A percentile compares a stretch with the other conserved stretches of the same genome.
Evolutionary conservation across 1,140 invertebrate genomes (phyloP).

Genomic region (Alviniconcha marisindica): DNA sequence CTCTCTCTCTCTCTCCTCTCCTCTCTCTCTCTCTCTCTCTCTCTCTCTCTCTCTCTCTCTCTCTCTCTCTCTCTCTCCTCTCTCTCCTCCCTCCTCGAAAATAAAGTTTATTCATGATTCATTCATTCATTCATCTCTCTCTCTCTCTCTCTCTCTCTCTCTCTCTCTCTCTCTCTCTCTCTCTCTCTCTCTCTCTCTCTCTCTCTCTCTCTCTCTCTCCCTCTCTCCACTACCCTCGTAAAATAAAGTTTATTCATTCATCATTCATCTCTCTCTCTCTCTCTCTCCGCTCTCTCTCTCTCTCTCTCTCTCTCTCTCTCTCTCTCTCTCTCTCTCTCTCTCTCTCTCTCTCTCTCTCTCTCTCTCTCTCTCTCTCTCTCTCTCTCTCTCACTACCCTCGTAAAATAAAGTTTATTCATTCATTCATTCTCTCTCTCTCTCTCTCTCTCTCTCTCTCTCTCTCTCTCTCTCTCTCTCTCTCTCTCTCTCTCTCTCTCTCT

Average conservation of each 20-base stretch:
- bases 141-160: neutral
- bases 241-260: too few species aligned
- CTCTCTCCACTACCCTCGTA: neutral
- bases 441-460: slow-evolving; percentile 4
- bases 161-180: neutral
- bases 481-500: neutral
- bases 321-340: neutral
- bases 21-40: neutral
- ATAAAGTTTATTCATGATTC: too few species aligned
- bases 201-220: neutral
- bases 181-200: neutral
- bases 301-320: neutral
- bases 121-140: neutral
- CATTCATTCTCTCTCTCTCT: neutral
- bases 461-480: neutral
- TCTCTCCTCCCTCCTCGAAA: neutral
- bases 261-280: neutral
- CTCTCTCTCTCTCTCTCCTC: neutral
- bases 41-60: slow-evolving; percentile 4
- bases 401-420: too few species aligned
- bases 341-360: neutral
- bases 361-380: neutral
- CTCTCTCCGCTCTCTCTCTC: neutral
- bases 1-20: neutral
- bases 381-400: neutral